Percentiles rank a stretch among this genome's conserved stretches.
Evolutionary conservation across 2,113 vertebrate genomes (phyloP).

Genomic region (Takifugu bimaculatus): DNA sequence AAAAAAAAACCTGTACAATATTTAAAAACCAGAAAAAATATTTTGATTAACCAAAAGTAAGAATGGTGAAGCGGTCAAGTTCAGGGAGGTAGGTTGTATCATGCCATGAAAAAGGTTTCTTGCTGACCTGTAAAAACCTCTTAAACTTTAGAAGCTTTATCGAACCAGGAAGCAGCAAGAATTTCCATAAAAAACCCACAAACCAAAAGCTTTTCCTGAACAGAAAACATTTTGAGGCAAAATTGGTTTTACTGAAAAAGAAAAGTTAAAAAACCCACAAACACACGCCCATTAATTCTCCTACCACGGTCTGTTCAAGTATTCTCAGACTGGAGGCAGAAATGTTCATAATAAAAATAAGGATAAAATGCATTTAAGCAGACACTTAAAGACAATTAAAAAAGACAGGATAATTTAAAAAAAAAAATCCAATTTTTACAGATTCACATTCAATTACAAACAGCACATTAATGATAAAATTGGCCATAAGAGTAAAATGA

Average conservation of each 20-base stretch:
- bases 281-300: neutral
- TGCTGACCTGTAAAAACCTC: conserved; percentile 17
- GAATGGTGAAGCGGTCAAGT: conserved; percentile 12
- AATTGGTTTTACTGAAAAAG: conserved; percentile 24
- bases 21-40: conserved; percentile 39
- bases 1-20: conserved; percentile 53
- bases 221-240: conserved; percentile 33
- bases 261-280: neutral
- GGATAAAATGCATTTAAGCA: conserved; percentile 35
- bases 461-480: conserved; percentile 12
- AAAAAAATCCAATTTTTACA: neutral
- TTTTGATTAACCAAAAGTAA: neutral
- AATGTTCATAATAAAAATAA: conserved; percentile 12
- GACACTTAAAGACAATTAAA: neutral
- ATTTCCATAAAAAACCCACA: too few species aligned
- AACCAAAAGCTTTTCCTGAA: conserved; percentile 14
- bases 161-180: too few species aligned
- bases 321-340: conserved; percentile 23
- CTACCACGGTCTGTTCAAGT: conserved; percentile 23
- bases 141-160: neutral
- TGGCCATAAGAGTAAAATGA: conserved; percentile 15
- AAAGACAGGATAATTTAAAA: neutral
- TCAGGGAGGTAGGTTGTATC: conserved; percentile 72
- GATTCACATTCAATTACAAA: conserved; percentile 19
- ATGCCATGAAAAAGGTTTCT: conserved; percentile 30